phyloP scores from a whole-genome alignment of 2,797 vertebrate genomes.

The Peromyscus attwateri region DNA sequence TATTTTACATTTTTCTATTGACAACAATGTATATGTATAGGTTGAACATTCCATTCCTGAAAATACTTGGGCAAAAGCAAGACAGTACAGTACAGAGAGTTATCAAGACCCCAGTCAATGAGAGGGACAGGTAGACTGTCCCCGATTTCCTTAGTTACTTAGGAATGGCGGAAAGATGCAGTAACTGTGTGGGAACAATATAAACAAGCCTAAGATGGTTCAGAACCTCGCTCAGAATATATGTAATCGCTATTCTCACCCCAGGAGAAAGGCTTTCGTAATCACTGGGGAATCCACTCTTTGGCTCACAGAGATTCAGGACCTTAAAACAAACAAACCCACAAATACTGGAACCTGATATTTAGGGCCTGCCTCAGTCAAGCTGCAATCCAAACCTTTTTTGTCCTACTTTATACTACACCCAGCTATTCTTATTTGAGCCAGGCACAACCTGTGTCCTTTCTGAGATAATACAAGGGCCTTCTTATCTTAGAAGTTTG shows the following conservation, averaged over 20 bases:
- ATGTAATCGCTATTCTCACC: not conserved
- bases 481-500: not conserved
- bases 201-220: not conserved
- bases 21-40: not conserved
- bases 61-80: conserved; percentile 45
- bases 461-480: conserved; percentile 26
- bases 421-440: not conserved
- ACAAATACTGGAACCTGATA: not conserved
- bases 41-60: conserved; percentile 41
- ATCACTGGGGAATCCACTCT: not conserved
- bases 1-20: conserved; percentile 27
- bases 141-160: not conserved
- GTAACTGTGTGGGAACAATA: not conserved
- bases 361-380: conserved; percentile 4
- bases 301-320: not conserved
- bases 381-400: not conserved
- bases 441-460: not conserved
- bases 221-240: conserved; percentile 17
- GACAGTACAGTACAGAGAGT: conserved; percentile 5
- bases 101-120: not conserved
- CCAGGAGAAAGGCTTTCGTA: not conserved
- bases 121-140: not conserved
- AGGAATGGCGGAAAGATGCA: not conserved
- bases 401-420: not conserved
- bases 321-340: not conserved